Evolutionary conservation across 2,113 vertebrate species (phyloP), one percentile per base, ranked within the genome.

Genomic region (Mesoclemmys tuberculata): DNA sequence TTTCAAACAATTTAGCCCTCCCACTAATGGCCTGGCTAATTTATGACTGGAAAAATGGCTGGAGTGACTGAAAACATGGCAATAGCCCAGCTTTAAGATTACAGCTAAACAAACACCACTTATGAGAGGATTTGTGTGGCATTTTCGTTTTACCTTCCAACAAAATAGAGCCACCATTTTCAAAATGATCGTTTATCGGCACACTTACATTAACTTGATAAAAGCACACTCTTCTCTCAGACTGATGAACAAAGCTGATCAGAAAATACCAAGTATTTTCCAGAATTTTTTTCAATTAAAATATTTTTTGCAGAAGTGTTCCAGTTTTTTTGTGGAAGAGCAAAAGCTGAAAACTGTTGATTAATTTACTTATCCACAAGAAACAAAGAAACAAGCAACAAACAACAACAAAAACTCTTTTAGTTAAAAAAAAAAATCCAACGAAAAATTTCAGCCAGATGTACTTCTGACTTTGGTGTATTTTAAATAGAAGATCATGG

Each of bases 401-500:
- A 52, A 52, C 16, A 68, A n/a, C 35, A 68, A 68, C 14, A 35
- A 4, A n/a, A 68, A n/a, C 18, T 9, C 35, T 16, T 68, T 68
- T 68, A n/a, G 61, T 68, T 68, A n/a, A 9, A 19, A 64, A 61
- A 64, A 61, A 35, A 64, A 18, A 64, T 35, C 6, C 14, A 35
- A 18, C 19, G 61, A 35, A 64, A 64, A 64, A 18, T 49, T 49
- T 49, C 61, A 87, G 54, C 80, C 84, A 79, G 16, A 79, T 90
- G 29, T 86, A 29, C 4, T 1, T n/a, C 46, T 91, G 77, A 91
- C 85, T 91, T 91, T 74, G 75, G 83, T 82, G 48, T 54, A 71
- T 2, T 85, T 55, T 75, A 95, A 35, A 96, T 19, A 94, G 46
- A 94, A 21, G 90, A 87, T 88, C 77, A 88, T 68, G 35, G 64